Base-by-base conservation (phyloP, 2,797 vertebrate genomes). In the Enteromius afrohamiltoni region DNA sequence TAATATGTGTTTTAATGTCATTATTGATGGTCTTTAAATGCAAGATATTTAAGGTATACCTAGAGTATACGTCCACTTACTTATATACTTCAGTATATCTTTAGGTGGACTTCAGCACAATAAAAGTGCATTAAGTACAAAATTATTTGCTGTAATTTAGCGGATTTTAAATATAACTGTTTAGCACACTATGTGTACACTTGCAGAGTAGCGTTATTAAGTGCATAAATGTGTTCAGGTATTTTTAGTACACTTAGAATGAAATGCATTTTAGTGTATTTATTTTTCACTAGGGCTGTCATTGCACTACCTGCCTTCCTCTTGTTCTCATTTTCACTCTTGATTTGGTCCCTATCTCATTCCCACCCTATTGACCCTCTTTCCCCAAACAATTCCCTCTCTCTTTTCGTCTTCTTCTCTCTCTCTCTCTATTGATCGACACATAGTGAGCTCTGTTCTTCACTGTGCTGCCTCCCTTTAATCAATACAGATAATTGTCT, bases 401-500 rank as follows among this genome's bases (percentile, higher is more conserved):
- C 86, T 91, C 85, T 40, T 71, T 85, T 16, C 14, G 4, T 47
- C 45, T 4, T 16, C 85, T 55, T 45, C 58, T 76, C 77, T 78
- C 76, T 80, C 37, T 84, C 91, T 88, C 92, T 91, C 90, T 95
- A 95, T 95, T 94, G 94, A 95, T 95, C 94, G 91, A 93, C 92
- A 95, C 93, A 94, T 95, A 94, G 93, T 94, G 94, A 94, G 94
- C 92, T 95, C 93, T 93, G 94, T 94, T 88, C 94, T 95, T 95
- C 93, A 94, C 93, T 93, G 93, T 92, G 92, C 94, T 92, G 91
- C 91, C 91, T 92, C 87, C 90, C 93, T 94, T 94, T 95, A 95
- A 95, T 95, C 94, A 95, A 95, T 95, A 95, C 94, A 95, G 93
- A 95, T 95, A 94, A 95, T 95, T 95, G 94, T 95, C 94, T 94